Conservation (phyloP, 2,113 vertebrate genomes). For the Gymnorhina tibicen region DNA sequence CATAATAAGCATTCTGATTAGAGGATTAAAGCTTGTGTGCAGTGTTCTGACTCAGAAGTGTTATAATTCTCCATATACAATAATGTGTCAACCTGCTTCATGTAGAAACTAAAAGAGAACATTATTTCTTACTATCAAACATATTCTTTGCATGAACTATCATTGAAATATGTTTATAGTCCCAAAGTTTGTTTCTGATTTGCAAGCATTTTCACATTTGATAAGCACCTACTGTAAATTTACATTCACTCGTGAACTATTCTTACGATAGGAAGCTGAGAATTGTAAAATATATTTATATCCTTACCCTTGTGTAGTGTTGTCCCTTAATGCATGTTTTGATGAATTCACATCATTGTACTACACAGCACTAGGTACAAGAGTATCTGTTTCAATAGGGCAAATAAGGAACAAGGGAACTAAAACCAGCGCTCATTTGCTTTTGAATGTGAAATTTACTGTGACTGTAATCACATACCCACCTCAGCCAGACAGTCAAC, state of each 20-base stretch:
- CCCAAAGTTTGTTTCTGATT: constrained; percentile 71
- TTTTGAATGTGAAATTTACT: constrained; percentile 18
- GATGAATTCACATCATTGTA: constrained; percentile 60
- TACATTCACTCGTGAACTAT: constrained; percentile 58
- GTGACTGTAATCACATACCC: not conserved
- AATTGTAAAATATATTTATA: constrained; percentile 69
- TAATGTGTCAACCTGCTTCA: not conserved
- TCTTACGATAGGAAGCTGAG: constrained; percentile 52
- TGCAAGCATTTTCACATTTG: constrained; percentile 73
- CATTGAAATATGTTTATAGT: constrained; percentile 61
- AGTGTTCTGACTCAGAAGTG: not conserved
- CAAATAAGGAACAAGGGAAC: not conserved
- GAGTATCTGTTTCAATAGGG: constrained; percentile 1
- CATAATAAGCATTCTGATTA: not conserved
- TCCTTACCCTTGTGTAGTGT: constrained; percentile 19
- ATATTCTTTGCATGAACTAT: constrained; percentile 38
- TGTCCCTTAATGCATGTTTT: constrained; percentile 55
- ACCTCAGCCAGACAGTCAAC: not conserved
- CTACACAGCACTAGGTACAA: not conserved
- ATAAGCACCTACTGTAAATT: constrained; percentile 76
- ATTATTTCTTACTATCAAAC: constrained; percentile 20
- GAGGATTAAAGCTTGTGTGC: not conserved
- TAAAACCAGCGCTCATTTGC: not conserved
- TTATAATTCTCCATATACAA: not conserved
- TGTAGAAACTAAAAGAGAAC: constrained; percentile 14